A percentile compares a stretch with the other conserved stretches of the same genome.
Conservation (phyloP, 1,140 invertebrate genomes). For the Bombus breviceps region DNA sequence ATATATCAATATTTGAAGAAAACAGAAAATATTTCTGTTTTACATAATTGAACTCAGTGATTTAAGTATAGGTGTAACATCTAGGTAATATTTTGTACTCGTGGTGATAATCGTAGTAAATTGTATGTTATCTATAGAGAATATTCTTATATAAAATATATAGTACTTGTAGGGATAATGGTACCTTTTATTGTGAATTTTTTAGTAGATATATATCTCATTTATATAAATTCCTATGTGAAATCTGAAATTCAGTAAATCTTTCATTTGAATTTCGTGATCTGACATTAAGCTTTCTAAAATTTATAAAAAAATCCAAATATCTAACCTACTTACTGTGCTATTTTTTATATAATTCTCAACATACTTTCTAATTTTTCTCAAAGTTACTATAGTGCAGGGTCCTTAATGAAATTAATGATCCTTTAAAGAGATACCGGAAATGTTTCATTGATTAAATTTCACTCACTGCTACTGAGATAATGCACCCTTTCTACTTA, state of each 20-base stretch:
- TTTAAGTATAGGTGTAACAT: neutral
- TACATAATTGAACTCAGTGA: neutral
- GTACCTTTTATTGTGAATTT: neutral
- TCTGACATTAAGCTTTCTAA: neutral
- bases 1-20: neutral
- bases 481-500: constrained; percentile 14
- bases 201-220: no score
- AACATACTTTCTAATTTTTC: neutral
- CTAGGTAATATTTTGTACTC: neutral
- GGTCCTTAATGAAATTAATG: neutral
- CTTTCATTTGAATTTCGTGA: neutral
- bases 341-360: neutral
- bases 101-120: neutral
- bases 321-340: neutral
- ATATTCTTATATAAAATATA: neutral
- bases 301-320: neutral
- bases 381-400: neutral
- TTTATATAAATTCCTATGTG: no score
- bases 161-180: neutral
- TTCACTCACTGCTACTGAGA: neutral
- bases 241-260: neutral
- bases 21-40: neutral
- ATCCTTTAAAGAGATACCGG: neutral
- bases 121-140: neutral
- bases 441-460: constrained; percentile 18